Evolutionary conservation across 2,888 invertebrate genomes (phyloP).

Genomic region (Lycocerus yunnanus): DNA sequence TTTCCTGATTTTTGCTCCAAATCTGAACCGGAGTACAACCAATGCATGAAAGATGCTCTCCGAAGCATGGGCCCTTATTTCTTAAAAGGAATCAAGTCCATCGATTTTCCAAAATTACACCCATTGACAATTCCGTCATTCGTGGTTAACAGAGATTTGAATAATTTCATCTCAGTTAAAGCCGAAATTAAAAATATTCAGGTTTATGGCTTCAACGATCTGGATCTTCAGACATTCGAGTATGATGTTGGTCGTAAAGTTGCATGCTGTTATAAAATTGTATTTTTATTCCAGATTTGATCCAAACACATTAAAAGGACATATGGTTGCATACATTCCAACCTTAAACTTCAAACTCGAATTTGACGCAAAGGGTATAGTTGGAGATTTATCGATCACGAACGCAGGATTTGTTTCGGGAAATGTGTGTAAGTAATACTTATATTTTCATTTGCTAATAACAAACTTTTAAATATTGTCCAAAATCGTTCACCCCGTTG

Average conservation of each 20-base stretch:
- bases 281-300: background rate
- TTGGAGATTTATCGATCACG: background rate
- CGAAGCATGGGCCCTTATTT: background rate
- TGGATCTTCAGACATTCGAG: background rate
- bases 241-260: background rate
- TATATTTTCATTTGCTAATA: background rate
- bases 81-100: background rate
- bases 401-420: background rate
- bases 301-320: background rate
- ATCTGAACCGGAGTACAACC: background rate
- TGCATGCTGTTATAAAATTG: background rate
- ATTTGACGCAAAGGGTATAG: background rate
- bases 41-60: background rate
- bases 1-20: constrained; percentile 2
- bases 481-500: background rate
- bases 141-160: background rate
- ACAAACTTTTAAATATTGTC: too few relatives aligned
- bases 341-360: background rate
- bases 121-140: background rate
- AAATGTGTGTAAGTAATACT: constrained; percentile 1
- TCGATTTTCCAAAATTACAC: constrained; percentile 2
- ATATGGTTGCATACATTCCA: background rate
- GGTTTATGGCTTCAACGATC: background rate
- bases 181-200: background rate
- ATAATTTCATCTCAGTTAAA: background rate